Base-by-base conservation (phyloP, 53 echinoderm and acorn worm species). In the Patiria pectinifera region DNA sequence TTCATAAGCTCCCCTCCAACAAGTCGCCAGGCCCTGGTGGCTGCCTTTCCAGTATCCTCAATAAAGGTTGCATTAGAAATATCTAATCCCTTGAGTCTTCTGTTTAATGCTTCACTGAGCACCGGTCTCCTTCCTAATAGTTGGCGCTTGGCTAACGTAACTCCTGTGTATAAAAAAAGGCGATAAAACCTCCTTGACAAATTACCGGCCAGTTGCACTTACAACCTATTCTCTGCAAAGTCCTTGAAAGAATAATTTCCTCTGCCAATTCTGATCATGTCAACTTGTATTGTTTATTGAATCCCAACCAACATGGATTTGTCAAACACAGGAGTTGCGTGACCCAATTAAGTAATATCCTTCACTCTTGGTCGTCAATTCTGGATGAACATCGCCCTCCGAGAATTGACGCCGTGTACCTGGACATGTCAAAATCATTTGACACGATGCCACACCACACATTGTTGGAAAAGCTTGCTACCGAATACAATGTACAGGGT, bases 351-450 rank as follows among this genome's bases (percentile, higher is more conserved):
- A n/a, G n/a, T n/a, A n/a, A 35, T 35, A 35, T 35, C 35, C 35
- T 35, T 1, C 35, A 85, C 71, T 70, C 69, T 6, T 85, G 85
- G 85, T 45, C 85, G 16, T 70, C 85, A n/a, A 70, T 48, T 47
- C 71, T 85, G 46, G 71, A 85, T 46, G 47, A 49, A 46, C 85
- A 19, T 10, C 85, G 71, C 71, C 70, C 71, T 46, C 71, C 85
- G 21, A 69, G 71, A 70, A 71, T 85, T 23, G 71, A 85, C 71
- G 85, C 85, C 48, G 71, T 85, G 46, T 85, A 71, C 85, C 53
- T 69, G 48, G 85, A 70, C 85, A 85, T 85, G 71, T 71, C 85
- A 19, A 85, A 85, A 3, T 71, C 85, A 21, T 85, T 85, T 70
- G 85, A 85, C 85, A 70, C 70, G 24, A 48, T 80, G 81, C 81